A percentile compares a stretch with the other conserved stretches of the same genome.
phyloP scores from a whole-genome alignment of 2,888 invertebrate species.

The Diarsia dahlii region DNA sequence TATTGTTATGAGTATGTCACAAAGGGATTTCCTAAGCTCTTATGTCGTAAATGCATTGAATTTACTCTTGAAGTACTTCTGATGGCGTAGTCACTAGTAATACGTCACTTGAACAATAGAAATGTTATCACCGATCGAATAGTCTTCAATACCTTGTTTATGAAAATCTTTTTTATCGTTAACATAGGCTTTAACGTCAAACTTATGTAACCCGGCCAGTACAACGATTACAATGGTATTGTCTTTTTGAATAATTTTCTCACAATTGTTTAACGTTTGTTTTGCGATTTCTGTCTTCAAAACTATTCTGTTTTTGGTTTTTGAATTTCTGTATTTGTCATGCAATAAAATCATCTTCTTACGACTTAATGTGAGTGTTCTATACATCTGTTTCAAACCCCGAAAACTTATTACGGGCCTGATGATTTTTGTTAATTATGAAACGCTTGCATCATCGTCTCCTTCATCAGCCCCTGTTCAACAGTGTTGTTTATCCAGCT shows the following conservation, averaged over 20 bases:
- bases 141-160: constrained; percentile 1
- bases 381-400: too few species aligned
- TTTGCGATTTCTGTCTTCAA: not conserved
- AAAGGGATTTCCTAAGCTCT: constrained; percentile 2
- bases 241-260: not conserved
- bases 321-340: too few species aligned
- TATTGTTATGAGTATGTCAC: constrained; percentile 20
- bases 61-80: not conserved
- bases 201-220: not conserved
- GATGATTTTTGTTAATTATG: too few species aligned
- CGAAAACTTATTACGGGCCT: too few species aligned
- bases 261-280: not conserved
- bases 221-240: constrained; percentile 4
- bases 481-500: not conserved
- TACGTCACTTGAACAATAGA: constrained; percentile 6
- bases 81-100: not conserved
- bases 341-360: too few species aligned
- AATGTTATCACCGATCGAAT: not conserved
- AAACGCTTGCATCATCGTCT: not conserved
- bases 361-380: too few species aligned
- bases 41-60: constrained; percentile 12
- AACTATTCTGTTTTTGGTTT: too few species aligned
- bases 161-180: not conserved
- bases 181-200: not conserved
- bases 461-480: not conserved